phyloP scores from a whole-genome alignment of 2,888 invertebrate genomes.

The Cantharis rufa region DNA sequence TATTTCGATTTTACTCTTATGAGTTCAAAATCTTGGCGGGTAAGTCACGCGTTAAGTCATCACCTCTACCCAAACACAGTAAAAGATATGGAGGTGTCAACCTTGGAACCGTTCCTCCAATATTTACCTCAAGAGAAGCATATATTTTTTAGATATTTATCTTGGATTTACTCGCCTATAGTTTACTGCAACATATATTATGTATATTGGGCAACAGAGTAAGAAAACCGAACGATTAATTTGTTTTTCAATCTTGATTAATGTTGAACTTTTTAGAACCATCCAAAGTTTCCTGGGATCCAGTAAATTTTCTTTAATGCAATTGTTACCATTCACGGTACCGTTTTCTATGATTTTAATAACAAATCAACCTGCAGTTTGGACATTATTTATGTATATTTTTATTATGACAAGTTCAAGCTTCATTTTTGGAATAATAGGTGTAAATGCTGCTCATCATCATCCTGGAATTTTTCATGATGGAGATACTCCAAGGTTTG shows the following conservation, averaged over 20 bases:
- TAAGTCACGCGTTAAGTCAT: conserved; percentile 77
- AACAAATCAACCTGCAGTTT: conserved; percentile 36
- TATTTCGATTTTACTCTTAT: conserved; percentile 69
- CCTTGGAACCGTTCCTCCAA: conserved; percentile 66
- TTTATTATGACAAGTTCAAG: conserved; percentile 66
- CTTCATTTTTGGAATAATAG: conserved; percentile 66
- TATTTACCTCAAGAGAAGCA: conserved; percentile 65
- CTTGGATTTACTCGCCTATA: conserved; percentile 32
- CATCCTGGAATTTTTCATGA: conserved; percentile 80
- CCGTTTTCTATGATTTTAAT: conserved; percentile 31
- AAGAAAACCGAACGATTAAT: conserved; percentile 4
- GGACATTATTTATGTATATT: conserved; percentile 60
- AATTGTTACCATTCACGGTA: conserved; percentile 37
- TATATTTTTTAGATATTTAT: conserved; percentile 11
- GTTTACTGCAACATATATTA: conserved; percentile 28
- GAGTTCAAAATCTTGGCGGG: conserved; percentile 72
- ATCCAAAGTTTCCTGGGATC: not conserved
- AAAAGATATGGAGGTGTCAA: conserved; percentile 72
- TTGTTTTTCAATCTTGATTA: not conserved
- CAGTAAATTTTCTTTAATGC: not conserved
- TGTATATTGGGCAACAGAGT: conserved; percentile 25
- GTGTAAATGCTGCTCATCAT: conserved; percentile 77
- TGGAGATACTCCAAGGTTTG: conserved; percentile 70
- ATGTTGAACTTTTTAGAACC: not conserved
- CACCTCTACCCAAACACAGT: conserved; percentile 78